Evolutionary conservation across 2,113 vertebrate genomes (phyloP), one percentile per base, ranked within the genome.

Genomic region (Melanerpes formicivorus): DNA sequence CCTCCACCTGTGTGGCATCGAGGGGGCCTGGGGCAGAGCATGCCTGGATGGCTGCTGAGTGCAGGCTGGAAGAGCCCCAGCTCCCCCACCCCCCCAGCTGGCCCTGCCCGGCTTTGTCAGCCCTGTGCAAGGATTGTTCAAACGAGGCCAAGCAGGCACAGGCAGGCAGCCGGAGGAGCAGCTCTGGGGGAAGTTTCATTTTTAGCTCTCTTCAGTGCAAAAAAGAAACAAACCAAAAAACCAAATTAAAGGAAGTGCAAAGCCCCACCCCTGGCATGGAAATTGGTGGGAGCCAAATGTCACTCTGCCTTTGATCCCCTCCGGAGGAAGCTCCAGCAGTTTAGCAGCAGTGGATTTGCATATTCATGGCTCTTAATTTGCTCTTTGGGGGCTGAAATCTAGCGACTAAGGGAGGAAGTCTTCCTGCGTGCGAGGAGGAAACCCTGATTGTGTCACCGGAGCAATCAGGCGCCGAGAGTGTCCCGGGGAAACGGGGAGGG

Each of bases 281-380:
- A 67, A 50, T 60, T 74, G 48, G 17, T 71, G 76, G 90, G 74
- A 95, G 70, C 80, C 92, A 90, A 95, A 95, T 94, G 90, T 83
- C 95, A 93, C 62, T 3, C 8, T 54, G 56, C 76, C 92, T 85
- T 70, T 37, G 80, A 88, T 80, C 85, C 85, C 78, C 80, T 69
- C 60, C 0, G 14, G 81, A 82, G 63, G 81, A 64, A 59, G 62
- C 56, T 8, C 85, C 87, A 73, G 71, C 94, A 67, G 87, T 91
- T 80, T 84, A 67, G 91, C 77, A 93, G 52, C 69, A 25, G 77
- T 71, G 59, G 42, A 85, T 95, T 95, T 95, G 90, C 90, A 93
- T 95, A 93, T 96, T 96, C 85, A 93, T 91, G 79, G 71, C 85
- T 82, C 80, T 70, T 94, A 88, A 90, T 96, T 95, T 86, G 82